Base-by-base conservation (phyloP, 2,888 invertebrate genomes). In the Sinotaia quadrata region DNA sequence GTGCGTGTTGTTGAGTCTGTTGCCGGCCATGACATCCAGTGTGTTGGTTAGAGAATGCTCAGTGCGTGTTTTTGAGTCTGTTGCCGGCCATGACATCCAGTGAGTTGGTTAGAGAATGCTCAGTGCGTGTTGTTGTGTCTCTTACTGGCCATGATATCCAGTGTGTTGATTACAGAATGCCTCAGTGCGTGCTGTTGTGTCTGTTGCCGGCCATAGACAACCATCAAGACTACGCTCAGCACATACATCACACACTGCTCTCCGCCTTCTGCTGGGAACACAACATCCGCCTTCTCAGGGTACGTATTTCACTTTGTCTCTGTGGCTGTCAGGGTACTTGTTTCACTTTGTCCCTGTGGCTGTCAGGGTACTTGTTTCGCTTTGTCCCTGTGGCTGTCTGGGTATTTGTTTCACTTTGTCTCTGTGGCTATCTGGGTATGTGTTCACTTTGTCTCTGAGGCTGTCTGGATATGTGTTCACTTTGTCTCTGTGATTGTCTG, bases 241-340 rank as follows among this genome's bases (percentile, higher is more conserved):
- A 83, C 59, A 86, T 87, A 27, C 84, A 85, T 47, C 83, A 84
- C 57, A 86, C 84, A 37, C 79, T 87, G 29, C 82, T 87, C 34
- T 82, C 84, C 51, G 86, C 87, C 2, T 86, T 84, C 75, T 87
- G 87, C 72, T 78, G 80, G 80, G 87, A 87, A 59, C 83, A 85
- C 61, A 82, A 82, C 66, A 85, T 87, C 65, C 63, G 74, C n/a
- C 72, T 85, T 33, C 67, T 86, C 4, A 86, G 81, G 84, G 86
- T 87, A 73, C 66, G 71, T 72, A n/a, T 1, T 10, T 47, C 47
- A 7, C 31, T 56, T 18, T 56, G 34, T 57, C 5, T 57, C 24
- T 57, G 15, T 57, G 57, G 21, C 34, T 57, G 56, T 57, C 12
- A 36, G 57, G 31, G 21, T 47, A 12, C 33, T n/a, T 51, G 47